Evolutionary conservation across 2,797 vertebrate species (phyloP).

Genomic region (Pygocentrus nattereri): DNA sequence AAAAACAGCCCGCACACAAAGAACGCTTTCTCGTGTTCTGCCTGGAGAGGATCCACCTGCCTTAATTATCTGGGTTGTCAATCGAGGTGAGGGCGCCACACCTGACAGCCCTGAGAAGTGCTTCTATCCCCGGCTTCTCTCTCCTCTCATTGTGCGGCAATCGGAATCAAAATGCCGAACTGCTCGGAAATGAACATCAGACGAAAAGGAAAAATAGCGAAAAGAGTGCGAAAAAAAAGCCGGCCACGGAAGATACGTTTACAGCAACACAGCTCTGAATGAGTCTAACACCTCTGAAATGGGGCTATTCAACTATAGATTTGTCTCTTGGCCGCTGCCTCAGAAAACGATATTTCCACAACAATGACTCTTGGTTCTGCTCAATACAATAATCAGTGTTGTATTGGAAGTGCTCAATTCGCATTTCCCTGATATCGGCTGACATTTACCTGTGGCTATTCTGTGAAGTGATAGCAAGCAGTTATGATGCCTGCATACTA

Average conservation of each 20-base stretch:
- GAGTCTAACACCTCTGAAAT: constrained; percentile 77
- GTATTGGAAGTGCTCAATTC: constrained; percentile 36
- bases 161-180: constrained; percentile 36
- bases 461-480: constrained; percentile 31
- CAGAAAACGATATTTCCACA: constrained; percentile 75
- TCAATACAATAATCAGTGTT: constrained; percentile 70
- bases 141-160: background rate
- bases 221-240: constrained; percentile 67
- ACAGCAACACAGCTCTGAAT: constrained; percentile 65
- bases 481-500: constrained; percentile 46
- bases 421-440: constrained; percentile 43
- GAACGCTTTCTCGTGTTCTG: constrained; percentile 63
- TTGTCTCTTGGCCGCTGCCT: constrained; percentile 66
- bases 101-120: constrained; percentile 62
- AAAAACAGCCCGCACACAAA: constrained; percentile 69
- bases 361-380: constrained; percentile 69
- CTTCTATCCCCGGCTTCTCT: background rate
- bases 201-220: constrained; percentile 40
- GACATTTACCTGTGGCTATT: constrained; percentile 50
- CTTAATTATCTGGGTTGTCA: constrained; percentile 83
- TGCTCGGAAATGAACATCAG: constrained; percentile 10
- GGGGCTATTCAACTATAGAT: constrained; percentile 74
- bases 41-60: constrained; percentile 72
- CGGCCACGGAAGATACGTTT: constrained; percentile 71
- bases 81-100: constrained; percentile 73